Evolutionary conservation across 2,113 vertebrate species (phyloP).

Genomic region (Psephotus haematonotus): DNA sequence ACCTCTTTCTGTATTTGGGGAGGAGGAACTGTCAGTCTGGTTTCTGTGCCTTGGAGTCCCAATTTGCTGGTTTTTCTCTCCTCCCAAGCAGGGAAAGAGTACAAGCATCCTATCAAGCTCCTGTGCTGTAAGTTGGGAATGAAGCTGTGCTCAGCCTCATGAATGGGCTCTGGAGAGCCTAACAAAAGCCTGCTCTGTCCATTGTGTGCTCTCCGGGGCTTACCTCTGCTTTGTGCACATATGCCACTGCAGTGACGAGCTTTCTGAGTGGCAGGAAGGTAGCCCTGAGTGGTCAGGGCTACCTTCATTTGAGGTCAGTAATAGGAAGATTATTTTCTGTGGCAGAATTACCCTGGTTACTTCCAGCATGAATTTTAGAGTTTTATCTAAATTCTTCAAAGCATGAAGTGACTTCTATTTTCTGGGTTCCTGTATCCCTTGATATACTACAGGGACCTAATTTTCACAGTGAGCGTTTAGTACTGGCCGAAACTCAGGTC

Average conservation of each 20-base stretch:
- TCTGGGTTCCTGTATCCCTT: not conserved
- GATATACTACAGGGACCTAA: not conserved
- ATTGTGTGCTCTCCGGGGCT: not conserved
- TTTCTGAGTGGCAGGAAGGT: not conserved
- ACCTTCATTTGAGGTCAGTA: not conserved
- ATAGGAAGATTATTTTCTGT: not conserved
- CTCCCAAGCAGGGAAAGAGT: not conserved
- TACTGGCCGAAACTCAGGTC: not conserved
- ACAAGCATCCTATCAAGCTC: fast-evolving
- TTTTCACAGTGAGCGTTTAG: not conserved
- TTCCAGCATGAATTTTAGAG: not conserved
- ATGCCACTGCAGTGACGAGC: not conserved
- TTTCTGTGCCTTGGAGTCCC: not conserved
- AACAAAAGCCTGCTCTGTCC: not conserved
- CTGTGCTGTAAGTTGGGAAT: not conserved
- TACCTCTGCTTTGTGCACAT: not conserved
- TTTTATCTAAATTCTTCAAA: not conserved
- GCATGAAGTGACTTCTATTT: not conserved
- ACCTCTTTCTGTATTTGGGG: not conserved
- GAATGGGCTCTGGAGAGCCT: not conserved
- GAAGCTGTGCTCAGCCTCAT: not conserved
- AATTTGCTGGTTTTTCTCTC: not conserved
- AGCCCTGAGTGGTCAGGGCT: not conserved
- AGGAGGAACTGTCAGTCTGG: not conserved
- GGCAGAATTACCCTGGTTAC: not conserved